These are phyloP conservation scores for Scarus forsteni DNA, from an alignment of 2,797 vertebrate genomes.

Conservation along the genomic window DNA sequence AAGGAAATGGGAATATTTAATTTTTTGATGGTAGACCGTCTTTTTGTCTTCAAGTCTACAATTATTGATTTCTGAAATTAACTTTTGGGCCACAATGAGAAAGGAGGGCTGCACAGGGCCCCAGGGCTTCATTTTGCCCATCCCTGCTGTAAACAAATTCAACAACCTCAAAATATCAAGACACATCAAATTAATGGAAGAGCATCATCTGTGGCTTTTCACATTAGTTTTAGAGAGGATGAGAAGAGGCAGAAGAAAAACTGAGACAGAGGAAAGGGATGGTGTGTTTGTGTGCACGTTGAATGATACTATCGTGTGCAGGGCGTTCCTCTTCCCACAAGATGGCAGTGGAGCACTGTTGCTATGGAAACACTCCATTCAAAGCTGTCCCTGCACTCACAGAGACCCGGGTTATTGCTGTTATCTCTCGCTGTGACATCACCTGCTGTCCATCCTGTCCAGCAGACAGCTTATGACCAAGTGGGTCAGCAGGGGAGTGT, in stretches of 20 bases:
- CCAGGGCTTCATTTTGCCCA: too few species aligned
- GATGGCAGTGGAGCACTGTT: conserved; percentile 70
- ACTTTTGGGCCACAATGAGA: too few species aligned
- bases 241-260: conserved; percentile 33
- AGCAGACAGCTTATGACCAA: conserved; percentile 37
- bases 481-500: conserved; percentile 44
- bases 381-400: conserved; percentile 22
- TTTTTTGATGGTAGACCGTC: too few species aligned
- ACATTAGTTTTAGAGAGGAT: conserved; percentile 47
- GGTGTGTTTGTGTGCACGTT: not conserved
- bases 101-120: too few species aligned
- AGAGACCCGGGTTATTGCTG: conserved; percentile 13
- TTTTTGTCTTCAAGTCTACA: too few species aligned
- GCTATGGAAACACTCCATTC: conserved; percentile 69
- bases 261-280: conserved; percentile 17
- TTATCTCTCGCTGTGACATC: conserved; percentile 31
- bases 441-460: conserved; percentile 33
- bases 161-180: not conserved
- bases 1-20: too few species aligned
- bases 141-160: not conserved
- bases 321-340: conserved; percentile 63
- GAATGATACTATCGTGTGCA: conserved; percentile 28
- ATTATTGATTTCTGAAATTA: too few species aligned
- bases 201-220: conserved; percentile 42
- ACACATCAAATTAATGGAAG: not conserved